phyloP scores from a whole-genome alignment of 2,113 vertebrate genomes.

The Callaeas wilsoni region DNA sequence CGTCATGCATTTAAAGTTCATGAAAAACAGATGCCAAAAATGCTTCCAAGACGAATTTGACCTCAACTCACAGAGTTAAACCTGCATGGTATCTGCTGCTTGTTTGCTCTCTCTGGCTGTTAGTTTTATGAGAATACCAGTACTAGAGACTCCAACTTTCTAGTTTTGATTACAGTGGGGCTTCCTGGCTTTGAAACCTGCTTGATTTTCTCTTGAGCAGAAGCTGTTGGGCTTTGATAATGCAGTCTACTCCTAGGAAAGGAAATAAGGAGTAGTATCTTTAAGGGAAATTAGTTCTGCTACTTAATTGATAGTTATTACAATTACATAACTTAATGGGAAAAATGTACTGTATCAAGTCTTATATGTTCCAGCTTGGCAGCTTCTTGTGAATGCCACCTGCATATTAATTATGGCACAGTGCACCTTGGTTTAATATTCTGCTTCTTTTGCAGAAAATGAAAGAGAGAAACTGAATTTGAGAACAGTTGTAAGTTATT shows the following conservation, averaged over 20 bases:
- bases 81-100: not conserved
- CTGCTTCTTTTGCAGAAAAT: constrained; percentile 14
- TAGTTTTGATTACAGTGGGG: not conserved
- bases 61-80: not conserved
- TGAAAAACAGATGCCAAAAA: not conserved
- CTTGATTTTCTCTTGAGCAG: not conserved
- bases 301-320: constrained; percentile 9
- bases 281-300: not conserved
- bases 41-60: not conserved
- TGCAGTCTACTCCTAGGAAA: not conserved
- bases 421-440: constrained; percentile 25
- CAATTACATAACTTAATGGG: not conserved
- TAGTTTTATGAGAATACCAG: not conserved
- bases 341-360: not conserved
- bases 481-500: constrained; percentile 13
- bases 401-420: not conserved
- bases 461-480: not conserved
- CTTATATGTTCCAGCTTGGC: not conserved
- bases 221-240: constrained; percentile 4
- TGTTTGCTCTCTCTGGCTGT: not conserved
- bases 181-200: not conserved
- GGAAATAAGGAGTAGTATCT: not conserved
- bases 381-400: not conserved
- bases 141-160: not conserved
- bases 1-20: not conserved